Percentiles rank a stretch among this genome's conserved stretches.
Conservation (phyloP, 2,888 invertebrate genomes). For the Leptinotarsa peninsularis region DNA sequence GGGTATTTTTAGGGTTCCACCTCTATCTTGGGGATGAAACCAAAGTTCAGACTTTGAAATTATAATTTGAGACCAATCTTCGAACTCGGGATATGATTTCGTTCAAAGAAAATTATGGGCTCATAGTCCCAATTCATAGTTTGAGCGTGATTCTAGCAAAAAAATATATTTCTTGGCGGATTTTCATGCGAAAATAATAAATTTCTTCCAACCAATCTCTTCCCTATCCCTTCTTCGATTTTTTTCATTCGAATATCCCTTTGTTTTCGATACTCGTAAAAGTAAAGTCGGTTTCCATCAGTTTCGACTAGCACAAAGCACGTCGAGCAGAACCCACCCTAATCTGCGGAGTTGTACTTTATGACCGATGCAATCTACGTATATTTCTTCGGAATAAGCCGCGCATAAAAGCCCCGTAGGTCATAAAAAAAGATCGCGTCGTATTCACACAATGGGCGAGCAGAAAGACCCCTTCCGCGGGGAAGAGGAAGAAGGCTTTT, state of each 20-base stretch:
- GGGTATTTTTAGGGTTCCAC: too few relatives aligned
- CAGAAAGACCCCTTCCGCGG: conserved; percentile 3
- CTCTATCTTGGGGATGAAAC: too few relatives aligned
- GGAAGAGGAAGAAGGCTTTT: conserved; percentile 15
- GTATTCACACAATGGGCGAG: conserved; percentile 25
- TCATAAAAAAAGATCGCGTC: conserved; percentile 39
- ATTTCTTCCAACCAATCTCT: neutral
- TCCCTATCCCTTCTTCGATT: neutral
- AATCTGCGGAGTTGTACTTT: conserved; percentile 25
- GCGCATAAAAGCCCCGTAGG: conserved; percentile 36
- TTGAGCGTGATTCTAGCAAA: too few relatives aligned
- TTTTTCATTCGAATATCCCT: conserved; percentile 6
- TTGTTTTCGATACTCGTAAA: conserved; percentile 36
- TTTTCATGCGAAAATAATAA: neutral
- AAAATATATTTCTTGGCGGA: neutral
- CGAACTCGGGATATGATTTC: too few relatives aligned
- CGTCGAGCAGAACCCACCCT: conserved; percentile 9
- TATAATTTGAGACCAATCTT: too few relatives aligned
- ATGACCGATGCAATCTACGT: conserved; percentile 39
- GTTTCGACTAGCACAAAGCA: conserved; percentile 10
- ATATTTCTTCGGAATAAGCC: conserved; percentile 37
- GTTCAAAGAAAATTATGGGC: too few relatives aligned
- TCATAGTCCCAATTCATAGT: too few relatives aligned
- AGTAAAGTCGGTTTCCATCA: conserved; percentile 15
- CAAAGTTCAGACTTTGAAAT: too few relatives aligned